A percentile compares a stretch with the other conserved stretches of the same genome.
These are phyloP conservation scores for Holothuria glaberrima DNA, from an alignment of 35 echinoderm and acorn worm genomes.

Conservation along the genomic window DNA sequence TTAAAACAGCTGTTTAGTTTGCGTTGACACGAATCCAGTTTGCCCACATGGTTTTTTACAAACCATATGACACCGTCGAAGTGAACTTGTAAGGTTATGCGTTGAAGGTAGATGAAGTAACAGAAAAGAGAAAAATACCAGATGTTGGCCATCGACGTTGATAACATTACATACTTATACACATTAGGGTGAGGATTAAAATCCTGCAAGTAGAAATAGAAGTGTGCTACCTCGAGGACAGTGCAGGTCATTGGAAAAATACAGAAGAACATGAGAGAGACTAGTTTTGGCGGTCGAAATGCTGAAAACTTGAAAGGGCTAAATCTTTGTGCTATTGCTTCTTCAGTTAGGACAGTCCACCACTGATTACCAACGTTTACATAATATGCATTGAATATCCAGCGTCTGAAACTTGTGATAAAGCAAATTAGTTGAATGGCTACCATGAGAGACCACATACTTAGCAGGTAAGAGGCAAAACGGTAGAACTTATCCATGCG, in stretches of 20 bases:
- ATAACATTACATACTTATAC: too few relatives aligned
- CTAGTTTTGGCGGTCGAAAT: background rate
- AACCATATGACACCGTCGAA: too few relatives aligned
- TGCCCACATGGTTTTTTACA: too few relatives aligned
- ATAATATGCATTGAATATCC: conserved; percentile 1
- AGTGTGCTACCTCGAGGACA: background rate
- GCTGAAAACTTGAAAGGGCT: background rate
- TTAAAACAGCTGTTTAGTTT: too few relatives aligned
- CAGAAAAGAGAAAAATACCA: too few relatives aligned
- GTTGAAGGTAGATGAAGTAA: too few relatives aligned
- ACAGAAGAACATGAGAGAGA: background rate
- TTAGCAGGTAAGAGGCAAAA: conserved; percentile 38
- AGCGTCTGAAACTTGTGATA: background rate
- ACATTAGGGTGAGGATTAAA: too few relatives aligned
- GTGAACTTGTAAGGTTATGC: too few relatives aligned
- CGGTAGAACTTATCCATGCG: conserved; percentile 3
- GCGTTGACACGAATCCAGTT: too few relatives aligned
- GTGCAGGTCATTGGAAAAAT: background rate
- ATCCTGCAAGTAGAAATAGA: background rate
- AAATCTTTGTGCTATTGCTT: background rate
- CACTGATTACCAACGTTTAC: conserved; percentile 4
- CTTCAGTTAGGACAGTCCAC: conserved; percentile 16
- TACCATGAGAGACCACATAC: conserved; percentile 28
- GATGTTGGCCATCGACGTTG: too few relatives aligned
- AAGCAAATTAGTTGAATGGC: conserved; percentile 13